A percentile compares a stretch with the other conserved stretches of the same genome.
Conservation (phyloP, 2,888 invertebrate genomes). For the Cylindroiulus punctatus region DNA sequence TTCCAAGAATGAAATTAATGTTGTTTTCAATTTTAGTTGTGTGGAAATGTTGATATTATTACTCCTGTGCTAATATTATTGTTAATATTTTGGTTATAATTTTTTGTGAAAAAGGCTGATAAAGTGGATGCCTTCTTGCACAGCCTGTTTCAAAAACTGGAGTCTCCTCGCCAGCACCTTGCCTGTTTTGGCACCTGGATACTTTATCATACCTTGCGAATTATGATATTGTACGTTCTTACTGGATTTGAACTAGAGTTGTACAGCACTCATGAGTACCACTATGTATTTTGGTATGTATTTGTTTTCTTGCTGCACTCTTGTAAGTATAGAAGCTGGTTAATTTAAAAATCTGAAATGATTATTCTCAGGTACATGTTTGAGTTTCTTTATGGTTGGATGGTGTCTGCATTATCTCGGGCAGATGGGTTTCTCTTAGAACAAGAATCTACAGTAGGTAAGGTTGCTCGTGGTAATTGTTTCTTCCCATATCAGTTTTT, state of each 20-base stretch:
- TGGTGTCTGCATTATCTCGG: constrained; percentile 87
- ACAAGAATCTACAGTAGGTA: constrained; percentile 73
- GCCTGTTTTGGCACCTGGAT: constrained; percentile 96
- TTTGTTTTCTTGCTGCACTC: not conserved
- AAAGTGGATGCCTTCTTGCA: constrained; percentile 87
- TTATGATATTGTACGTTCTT: constrained; percentile 93
- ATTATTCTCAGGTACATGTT: constrained; percentile 79
- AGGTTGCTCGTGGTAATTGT: not conserved
- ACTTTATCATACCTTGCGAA: constrained; percentile 88
- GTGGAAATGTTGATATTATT: no score
- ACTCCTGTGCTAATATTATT: no score
- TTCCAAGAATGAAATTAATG: not conserved
- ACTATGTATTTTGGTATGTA: constrained; percentile 90
- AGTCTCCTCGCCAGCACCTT: constrained; percentile 76
- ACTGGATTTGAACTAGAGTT: constrained; percentile 95
- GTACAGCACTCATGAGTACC: constrained; percentile 95
- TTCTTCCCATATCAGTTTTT: not conserved
- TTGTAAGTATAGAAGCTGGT: constrained; percentile 13
- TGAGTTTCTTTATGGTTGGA: constrained; percentile 93
- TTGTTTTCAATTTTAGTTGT: constrained; percentile 56
- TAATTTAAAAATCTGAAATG: not conserved
- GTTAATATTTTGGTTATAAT: no score
- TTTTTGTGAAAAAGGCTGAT: constrained; percentile 75
- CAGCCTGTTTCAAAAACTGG: constrained; percentile 75
- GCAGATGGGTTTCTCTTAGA: constrained; percentile 86